Base-by-base conservation (phyloP, 2,888 invertebrate genomes). In the Diadromus collaris region DNA sequence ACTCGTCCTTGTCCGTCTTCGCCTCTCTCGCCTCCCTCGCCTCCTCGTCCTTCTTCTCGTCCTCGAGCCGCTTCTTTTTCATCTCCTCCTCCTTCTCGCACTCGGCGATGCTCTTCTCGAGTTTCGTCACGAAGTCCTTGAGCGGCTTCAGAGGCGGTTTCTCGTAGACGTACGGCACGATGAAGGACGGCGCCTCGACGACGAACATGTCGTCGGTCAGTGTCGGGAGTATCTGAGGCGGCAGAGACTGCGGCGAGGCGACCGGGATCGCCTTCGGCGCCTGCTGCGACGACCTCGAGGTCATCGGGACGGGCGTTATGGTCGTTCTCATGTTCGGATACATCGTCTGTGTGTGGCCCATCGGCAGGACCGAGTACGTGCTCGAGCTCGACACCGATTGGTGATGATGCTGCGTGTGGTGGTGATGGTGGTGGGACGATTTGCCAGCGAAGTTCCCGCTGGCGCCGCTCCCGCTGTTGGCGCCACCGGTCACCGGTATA, bases 131-230 rank as follows among this genome's bases (percentile, higher is more conserved):
- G 88, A 95, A 95, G 82, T 95, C 94, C 88, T 94, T 95, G 81
- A 97, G 93, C 75, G 95, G 95, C 86, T 95, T 95, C 6, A 95
- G 90, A 1, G 97, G 96, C 10, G 97, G 96, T 89, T 97, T 97
- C 89, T 97, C 97, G 91, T 97, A 97, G 27, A 97, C 96, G 89
- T 97, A 97, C 61, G 97, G 97, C 84, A 97, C 97, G 88, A 97
- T 97, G 88, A 97, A 97, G 27, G 97, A 97, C 6, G 97, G 97
- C 34, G 97, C 97, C 91, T 97, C 97, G 10, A 97, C 95, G 13
- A 97, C 97, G 90, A 95, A 97, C 95, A 97, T 97, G 86, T 97
- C 97, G 89, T 97, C 97, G 24, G 97, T 97, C 29, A 97, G 91
- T 7, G 96, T 96, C 0, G 97, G 97, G 84, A 97, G 90, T 81